Evolutionary conservation across 2,888 invertebrate genomes (phyloP), one percentile per base, ranked within the genome.

Genomic region (Amphipoea lucens): DNA sequence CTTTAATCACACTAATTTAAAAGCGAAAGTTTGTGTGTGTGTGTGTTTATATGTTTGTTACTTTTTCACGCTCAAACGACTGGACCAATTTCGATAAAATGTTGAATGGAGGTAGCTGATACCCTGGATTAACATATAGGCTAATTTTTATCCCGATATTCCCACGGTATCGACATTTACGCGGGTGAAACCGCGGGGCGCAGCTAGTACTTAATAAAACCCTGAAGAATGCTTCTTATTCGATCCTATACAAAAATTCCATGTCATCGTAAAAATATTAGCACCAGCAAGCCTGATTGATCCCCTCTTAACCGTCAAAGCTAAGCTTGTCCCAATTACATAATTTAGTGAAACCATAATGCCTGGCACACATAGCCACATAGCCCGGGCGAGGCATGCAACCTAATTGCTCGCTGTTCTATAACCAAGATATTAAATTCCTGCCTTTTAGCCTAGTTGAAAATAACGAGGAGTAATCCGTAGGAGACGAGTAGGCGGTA

Each of bases 341-440:
- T 84, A 80, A 80, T 87, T 70, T 51, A 78, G 65, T 78, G 85
- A 78, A 74, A 68, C 78, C 66, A 72, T 82, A 57, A 40, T 74
- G 76, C 29, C n/a, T 9, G 65, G 20, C 68, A 29, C 74, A 69
- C 57, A 63, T 82, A 75, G 40, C 40, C 76, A n/a, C 74, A 51
- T 72, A 54, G 62, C 63, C 11, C 29, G 36, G n/a, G 60, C 66
- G 60, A 67, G 80, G 89, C 79, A 79, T 81, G 81, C 79, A 74
- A 78, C 72, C 75, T 83, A 81, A 89, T 88, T 89, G 83, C 86
- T 75, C 40, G 68, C 45, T 75, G 75, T 69, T 72, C 75, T 70
- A 75, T 85, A 45, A 79, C 65, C 54, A 23, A 68, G 78, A 74
- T 89, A 88, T 88, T 88, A 89, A 86, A 88, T 88, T 88, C 89